Evolutionary conservation across 2,888 invertebrate genomes (phyloP).

Genomic region (Rotaria socialis): DNA sequence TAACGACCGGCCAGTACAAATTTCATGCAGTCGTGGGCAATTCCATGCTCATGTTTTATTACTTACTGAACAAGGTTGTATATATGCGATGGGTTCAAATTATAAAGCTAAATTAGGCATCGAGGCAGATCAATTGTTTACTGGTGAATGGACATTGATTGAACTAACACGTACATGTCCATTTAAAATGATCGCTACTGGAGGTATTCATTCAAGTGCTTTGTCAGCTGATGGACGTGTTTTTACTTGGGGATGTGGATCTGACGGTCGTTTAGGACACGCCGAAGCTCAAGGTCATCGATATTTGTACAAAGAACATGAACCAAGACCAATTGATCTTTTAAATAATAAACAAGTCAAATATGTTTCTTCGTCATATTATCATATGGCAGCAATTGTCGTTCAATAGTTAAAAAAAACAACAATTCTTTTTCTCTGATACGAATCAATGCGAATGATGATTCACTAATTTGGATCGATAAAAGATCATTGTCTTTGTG

Average conservation of each 20-base stretch:
- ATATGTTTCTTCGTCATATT: not conserved
- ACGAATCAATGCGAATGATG: no score
- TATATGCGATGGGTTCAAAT: slow-evolving; percentile 21
- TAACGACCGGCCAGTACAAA: not conserved
- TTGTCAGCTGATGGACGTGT: slow-evolving; percentile 54
- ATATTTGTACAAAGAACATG: slow-evolving; percentile 27
- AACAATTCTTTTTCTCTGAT: no score
- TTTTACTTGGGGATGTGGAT: slow-evolving; percentile 57
- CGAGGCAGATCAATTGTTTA: not conserved
- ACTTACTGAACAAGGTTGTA: not conserved
- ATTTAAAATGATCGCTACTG: slow-evolving; percentile 36
- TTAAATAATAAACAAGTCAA: not conserved
- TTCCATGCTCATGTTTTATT: slow-evolving; percentile 21
- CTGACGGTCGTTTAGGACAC: slow-evolving; percentile 56
- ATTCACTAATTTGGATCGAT: no score
- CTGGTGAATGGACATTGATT: slow-evolving; percentile 15
- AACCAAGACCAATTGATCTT: not conserved
- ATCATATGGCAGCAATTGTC: slow-evolving; percentile 34
- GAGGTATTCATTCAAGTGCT: slow-evolving; percentile 42
- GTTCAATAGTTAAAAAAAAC: not conserved
- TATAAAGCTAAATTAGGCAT: slow-evolving; percentile 32
- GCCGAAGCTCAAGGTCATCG: slow-evolving; percentile 13
- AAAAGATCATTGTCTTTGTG: no score
- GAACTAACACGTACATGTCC: not conserved
- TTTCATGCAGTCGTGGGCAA: slow-evolving; percentile 36